Conservation (phyloP, 2,113 vertebrate species). For the Recurvirostra avosetta region DNA sequence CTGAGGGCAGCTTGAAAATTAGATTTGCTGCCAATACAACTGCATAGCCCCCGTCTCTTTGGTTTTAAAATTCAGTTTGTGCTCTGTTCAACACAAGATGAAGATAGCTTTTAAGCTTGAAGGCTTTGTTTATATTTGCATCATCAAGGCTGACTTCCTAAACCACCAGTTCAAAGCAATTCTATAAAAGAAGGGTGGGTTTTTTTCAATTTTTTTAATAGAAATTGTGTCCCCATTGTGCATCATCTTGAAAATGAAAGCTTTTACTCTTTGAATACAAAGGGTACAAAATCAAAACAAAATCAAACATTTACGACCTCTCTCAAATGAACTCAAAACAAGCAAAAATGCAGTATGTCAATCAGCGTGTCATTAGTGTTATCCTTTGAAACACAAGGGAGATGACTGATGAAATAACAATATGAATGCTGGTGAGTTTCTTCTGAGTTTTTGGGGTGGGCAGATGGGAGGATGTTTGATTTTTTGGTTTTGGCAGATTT, state of each 20-base stretch:
- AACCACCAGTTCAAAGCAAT: neutral
- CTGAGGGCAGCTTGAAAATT: neutral
- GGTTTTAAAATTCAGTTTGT: constrained; percentile 27
- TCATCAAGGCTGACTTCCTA: neutral
- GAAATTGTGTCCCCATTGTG: neutral
- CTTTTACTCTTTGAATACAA: neutral
- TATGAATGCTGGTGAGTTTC: neutral
- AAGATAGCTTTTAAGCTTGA: neutral
- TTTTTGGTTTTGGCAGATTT: neutral
- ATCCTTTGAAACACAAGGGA: neutral
- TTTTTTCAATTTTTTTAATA: neutral
- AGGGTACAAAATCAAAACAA: neutral
- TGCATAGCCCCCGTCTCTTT: neutral
- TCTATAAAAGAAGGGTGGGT: neutral
- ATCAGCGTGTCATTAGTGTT: fast-evolving
- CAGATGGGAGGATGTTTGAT: neutral
- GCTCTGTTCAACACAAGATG: neutral
- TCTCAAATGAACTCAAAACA: neutral
- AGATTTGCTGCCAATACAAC: neutral
- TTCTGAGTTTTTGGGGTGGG: neutral
- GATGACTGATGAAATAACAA: neutral
- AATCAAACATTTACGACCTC: neutral
- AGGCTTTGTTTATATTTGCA: constrained; percentile 14
- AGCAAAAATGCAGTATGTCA: neutral
- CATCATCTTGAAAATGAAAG: neutral